Evolutionary conservation across 2,888 invertebrate species (phyloP), one percentile per base, ranked within the genome.

Genomic region (Drosophila flavopinicola): DNA sequence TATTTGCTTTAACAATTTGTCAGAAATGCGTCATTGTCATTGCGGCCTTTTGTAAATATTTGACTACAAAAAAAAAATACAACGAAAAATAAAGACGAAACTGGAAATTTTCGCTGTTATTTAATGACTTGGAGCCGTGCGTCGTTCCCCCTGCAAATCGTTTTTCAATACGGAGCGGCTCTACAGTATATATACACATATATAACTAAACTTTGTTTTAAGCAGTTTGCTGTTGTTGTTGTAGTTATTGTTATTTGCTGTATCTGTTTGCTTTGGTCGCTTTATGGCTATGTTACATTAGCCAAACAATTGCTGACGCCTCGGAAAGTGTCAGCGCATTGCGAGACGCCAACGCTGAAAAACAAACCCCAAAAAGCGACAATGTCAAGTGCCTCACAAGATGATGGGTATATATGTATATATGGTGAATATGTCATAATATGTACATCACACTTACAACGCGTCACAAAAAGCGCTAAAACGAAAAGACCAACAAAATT

Each of bases 1-100:
- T 85, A 64, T 80, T 80, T 80, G 68, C 66, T 73, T 85, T 80
- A 83, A 61, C 83, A 70, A 75, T 76, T 83, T 73, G 76, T 70
- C 53, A 32, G 68, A 54, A 67, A 73, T 85, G 80, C 79, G 85
- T 80, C 80, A 80, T 45, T 83, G 79, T 66, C 77, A 73, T 58
- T 71, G 66, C 63, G 66, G 53, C 59, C 45, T 64, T 73, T 73
- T 75, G 79, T 71, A 61, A 75, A 85, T 73, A 78, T 72, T 77
- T 69, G 68, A 66, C 56, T 33, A 61, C 65, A 45, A 45, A 49
- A 39, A 32, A 64, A 39, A 51, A 59, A 53, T 17, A 33, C 17
- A 38, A 54, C 25, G 15, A 41, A 54, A 49, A 35, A 49, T 59
- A 29, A 54, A 58, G 38, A 54, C 57, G n/a, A 63, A 71, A 66